Conservation (phyloP, 2,113 vertebrate species). For the Syrmaticus mikado region DNA sequence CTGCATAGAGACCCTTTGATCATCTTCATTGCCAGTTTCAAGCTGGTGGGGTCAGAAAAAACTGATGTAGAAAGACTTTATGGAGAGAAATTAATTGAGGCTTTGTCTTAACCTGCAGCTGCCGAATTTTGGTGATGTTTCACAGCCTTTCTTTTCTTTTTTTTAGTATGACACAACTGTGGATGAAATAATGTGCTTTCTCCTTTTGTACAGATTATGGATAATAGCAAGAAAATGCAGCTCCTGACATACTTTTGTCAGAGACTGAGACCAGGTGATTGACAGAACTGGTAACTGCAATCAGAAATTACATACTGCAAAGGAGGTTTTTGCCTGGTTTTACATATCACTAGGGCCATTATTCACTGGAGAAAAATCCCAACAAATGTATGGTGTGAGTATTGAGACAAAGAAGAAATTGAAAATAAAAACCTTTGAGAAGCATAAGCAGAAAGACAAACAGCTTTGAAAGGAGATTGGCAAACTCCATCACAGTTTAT, state of each 20-base stretch:
- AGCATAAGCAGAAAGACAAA: not conserved
- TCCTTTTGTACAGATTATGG: not conserved
- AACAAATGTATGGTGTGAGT: not conserved
- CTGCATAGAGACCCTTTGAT: not conserved
- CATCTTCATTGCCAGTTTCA: not conserved
- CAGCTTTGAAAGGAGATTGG: not conserved
- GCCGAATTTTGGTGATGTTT: not conserved
- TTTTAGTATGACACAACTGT: not conserved
- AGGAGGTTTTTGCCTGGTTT: conserved; percentile 26
- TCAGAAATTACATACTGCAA: conserved; percentile 7
- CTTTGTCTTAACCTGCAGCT: not conserved
- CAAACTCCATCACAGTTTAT: not conserved
- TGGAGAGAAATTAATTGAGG: conserved; percentile 5
- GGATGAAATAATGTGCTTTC: conserved; percentile 2
- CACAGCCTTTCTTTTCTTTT: not conserved
- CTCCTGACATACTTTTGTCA: not conserved
- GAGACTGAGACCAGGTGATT: not conserved
- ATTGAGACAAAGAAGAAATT: not conserved
- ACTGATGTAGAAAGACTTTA: not conserved
- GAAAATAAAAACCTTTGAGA: not conserved
- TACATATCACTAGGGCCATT: not conserved
- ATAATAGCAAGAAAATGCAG: not conserved
- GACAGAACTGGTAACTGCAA: conserved; percentile 35
- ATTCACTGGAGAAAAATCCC: not conserved
- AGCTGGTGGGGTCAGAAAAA: not conserved